Base-by-base conservation (phyloP, 2,888 invertebrate species). In the Lepetodrilus schrolli region DNA sequence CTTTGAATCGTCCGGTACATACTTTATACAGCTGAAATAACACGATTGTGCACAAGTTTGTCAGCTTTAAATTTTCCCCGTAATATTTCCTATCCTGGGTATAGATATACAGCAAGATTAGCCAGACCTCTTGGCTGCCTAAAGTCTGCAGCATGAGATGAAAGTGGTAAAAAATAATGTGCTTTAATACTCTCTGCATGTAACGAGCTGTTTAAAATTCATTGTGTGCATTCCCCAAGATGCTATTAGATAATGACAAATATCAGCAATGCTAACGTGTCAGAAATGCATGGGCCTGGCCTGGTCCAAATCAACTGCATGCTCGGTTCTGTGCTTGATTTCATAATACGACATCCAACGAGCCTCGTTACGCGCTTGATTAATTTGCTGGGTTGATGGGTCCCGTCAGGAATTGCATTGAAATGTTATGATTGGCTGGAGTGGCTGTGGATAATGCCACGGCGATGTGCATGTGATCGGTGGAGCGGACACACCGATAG, bases 341-440 rank as follows among this genome's bases (percentile, higher is more conserved):
- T 58, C 30, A 58, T 58, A 58, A 58, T 58, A 58, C 34, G 34
- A 58, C 58, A 34, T 58, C 58, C 34, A 58, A 58, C 26, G 58
- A 58, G 58, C 30, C 58, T 30, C 34, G 58, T 58, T 58, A 58
- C 30, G 23, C 34, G 34, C 21, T 4, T 69, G 34, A 37, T 37
- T 36, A 48, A 50, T 69, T 48, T 51, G 36, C 1, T 13, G 21
- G 20, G 36, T 36, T 72, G 34, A 48, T 66, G 70, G 66, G 7
- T 68, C 21, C 30, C 20, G 30, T n/a, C n/a, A 37, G 36, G 66
- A 72, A 72, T 21, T 37, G 17, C 36, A 20, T n/a, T 13, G n/a
- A 30, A 4, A n/a, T n/a, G 23, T 37, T 71, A 13, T 72, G 58
- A 58, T 58, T 58, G 58, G 58, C 58, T 30, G 34, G 34, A 30